phyloP scores from a whole-genome alignment of 2,888 invertebrate genomes.

The Tetranychus piercei region DNA sequence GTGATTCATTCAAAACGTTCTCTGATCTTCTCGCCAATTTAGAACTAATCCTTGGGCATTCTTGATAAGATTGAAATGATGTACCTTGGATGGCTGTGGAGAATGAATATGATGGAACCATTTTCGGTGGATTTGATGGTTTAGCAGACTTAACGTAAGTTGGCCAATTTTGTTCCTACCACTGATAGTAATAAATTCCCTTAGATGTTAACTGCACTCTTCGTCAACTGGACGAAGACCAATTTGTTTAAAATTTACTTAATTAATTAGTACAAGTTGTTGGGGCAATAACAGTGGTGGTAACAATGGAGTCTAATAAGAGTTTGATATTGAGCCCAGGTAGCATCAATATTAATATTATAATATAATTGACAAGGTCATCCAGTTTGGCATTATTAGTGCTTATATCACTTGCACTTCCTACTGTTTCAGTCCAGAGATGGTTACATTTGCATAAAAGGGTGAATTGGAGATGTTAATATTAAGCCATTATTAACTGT shows the following conservation, averaged over 20 bases:
- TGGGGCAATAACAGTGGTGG: background rate
- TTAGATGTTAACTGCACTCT: background rate
- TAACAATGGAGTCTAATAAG: background rate
- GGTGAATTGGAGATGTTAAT: slow-evolving; percentile 9
- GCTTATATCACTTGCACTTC: slow-evolving; percentile 25
- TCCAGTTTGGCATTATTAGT: slow-evolving; percentile 29
- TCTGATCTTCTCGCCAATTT: background rate
- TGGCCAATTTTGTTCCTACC: background rate
- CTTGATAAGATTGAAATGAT: background rate
- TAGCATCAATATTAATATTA: slow-evolving; percentile 16
- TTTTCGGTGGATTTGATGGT: background rate
- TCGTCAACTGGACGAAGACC: background rate
- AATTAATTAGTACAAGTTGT: no score
- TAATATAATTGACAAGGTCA: slow-evolving; percentile 25
- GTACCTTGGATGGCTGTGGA: background rate
- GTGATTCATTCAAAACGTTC: background rate
- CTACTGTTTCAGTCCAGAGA: slow-evolving; percentile 10
- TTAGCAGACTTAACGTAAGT: background rate
- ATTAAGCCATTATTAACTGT: slow-evolving; percentile 7
- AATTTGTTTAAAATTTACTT: background rate
- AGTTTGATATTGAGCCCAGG: background rate
- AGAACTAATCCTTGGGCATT: background rate
- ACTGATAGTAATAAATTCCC: background rate
- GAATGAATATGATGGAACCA: background rate
- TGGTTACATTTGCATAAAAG: slow-evolving; percentile 14